A percentile compares a stretch with the other conserved stretches of the same genome.
Evolutionary conservation across 2,888 invertebrate genomes (phyloP).

Genomic region (Stegophylla sp.): DNA sequence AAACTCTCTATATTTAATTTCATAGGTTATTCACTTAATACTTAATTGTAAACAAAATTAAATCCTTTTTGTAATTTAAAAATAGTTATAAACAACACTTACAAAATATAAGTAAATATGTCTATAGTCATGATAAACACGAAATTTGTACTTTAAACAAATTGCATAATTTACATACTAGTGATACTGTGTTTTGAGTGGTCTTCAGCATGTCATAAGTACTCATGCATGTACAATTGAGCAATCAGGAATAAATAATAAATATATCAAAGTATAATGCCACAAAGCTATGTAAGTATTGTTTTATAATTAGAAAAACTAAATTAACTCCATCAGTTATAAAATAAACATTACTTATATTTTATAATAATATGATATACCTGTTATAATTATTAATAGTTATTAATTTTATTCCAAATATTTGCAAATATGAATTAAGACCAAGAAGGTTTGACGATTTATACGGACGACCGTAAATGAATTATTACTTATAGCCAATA

Average conservation of each 20-base stretch:
- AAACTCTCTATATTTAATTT: not conserved
- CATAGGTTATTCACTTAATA: not conserved
- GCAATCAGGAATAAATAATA: too few species aligned
- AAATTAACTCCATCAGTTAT: not conserved
- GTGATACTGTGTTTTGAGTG: not conserved
- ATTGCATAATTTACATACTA: constrained; percentile 23
- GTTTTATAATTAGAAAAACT: not conserved
- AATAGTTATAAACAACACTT: not conserved
- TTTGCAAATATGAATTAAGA: too few species aligned
- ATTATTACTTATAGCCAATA: too few species aligned
- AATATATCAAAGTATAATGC: not conserved
- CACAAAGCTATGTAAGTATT: not conserved
- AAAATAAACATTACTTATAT: not conserved
- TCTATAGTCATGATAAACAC: constrained; percentile 14
- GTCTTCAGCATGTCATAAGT: constrained; percentile 9
- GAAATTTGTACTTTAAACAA: not conserved
- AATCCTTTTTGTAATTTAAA: constrained; percentile 7
- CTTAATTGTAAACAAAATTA: not conserved
- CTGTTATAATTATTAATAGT: not conserved
- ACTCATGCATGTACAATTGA: constrained; percentile 31
- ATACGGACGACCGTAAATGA: too few species aligned
- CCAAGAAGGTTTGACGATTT: too few species aligned
- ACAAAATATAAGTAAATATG: constrained; percentile 13
- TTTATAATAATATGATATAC: not conserved
- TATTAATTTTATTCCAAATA: too few species aligned